Percentiles rank a stretch among this genome's conserved stretches.
These are phyloP conservation scores for Eristalis tenax DNA, from an alignment of 2,888 invertebrate genomes.

Conservation along the genomic window DNA sequence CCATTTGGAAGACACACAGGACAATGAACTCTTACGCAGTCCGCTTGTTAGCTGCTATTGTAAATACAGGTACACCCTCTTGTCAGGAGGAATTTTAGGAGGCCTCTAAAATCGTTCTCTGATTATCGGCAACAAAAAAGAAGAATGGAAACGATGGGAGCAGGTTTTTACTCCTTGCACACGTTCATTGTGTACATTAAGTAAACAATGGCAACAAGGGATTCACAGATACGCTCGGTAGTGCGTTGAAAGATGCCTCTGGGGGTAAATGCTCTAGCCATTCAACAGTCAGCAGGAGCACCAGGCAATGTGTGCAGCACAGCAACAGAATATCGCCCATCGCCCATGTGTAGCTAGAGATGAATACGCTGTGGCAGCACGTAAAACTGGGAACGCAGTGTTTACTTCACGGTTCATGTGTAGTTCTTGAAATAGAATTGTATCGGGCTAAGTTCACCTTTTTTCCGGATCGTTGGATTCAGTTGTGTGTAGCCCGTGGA, in stretches of 20 bases:
- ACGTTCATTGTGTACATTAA: slow-evolving; percentile 29
- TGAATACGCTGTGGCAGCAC: slow-evolving; percentile 18
- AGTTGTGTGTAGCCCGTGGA: slow-evolving; percentile 35
- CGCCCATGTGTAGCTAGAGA: slow-evolving; percentile 5
- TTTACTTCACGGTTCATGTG: slow-evolving; percentile 67
- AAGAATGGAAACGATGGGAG: slow-evolving; percentile 10
- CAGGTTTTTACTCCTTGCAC: slow-evolving; percentile 29
- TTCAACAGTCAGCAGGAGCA: slow-evolving; percentile 26
- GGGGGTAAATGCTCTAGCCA: slow-evolving; percentile 44
- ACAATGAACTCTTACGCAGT: slow-evolving; percentile 40
- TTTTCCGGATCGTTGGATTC: slow-evolving; percentile 58
- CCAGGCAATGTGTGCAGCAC: neutral
- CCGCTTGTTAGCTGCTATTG: slow-evolving; percentile 1
- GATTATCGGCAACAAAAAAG: slow-evolving; percentile 26
- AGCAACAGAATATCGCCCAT: slow-evolving; percentile 4
- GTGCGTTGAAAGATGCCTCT: slow-evolving; percentile 60
- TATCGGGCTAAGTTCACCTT: slow-evolving; percentile 61
- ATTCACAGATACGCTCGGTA: slow-evolving; percentile 28
- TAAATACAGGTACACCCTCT: slow-evolving; percentile 20
- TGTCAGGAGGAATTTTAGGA: neutral
- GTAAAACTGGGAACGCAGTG: slow-evolving; percentile 60
- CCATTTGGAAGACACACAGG: neutral
- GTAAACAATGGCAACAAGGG: slow-evolving; percentile 54
- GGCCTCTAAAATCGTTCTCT: slow-evolving; percentile 28
- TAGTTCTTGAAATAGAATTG: slow-evolving; percentile 64